These are phyloP conservation scores for Oryzias javanicus DNA, from an alignment of 2,113 vertebrate genomes.

Conservation along the genomic window DNA sequence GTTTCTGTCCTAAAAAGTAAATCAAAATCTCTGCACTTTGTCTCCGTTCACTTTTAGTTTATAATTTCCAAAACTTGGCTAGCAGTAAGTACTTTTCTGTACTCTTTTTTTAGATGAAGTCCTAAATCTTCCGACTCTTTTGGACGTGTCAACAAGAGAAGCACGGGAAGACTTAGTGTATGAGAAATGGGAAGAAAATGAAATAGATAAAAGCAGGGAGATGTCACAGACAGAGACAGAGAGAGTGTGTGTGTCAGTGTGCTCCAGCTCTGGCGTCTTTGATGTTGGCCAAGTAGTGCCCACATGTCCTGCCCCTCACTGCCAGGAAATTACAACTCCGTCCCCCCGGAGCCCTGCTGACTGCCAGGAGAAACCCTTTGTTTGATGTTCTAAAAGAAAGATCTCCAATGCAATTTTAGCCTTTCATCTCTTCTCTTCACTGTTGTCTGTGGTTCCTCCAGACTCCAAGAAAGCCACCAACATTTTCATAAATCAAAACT, in stretches of 20 bases:
- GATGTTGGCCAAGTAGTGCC: constrained; percentile 71
- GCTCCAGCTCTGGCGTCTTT: constrained; percentile 62
- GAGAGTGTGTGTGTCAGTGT: constrained; percentile 45
- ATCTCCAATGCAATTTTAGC: constrained; percentile 73
- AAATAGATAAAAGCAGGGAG: constrained; percentile 34
- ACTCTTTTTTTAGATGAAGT: not conserved
- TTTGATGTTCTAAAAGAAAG: constrained; percentile 79
- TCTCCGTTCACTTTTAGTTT: constrained; percentile 9
- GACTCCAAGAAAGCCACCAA: constrained; percentile 55
- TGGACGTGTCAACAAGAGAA: not conserved
- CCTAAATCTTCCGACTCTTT: constrained; percentile 8
- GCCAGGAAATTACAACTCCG: constrained; percentile 77
- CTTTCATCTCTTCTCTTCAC: constrained; percentile 73
- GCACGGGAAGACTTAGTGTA: not conserved
- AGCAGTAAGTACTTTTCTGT: not conserved
- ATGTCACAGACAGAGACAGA: constrained; percentile 52
- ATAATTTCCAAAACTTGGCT: not conserved
- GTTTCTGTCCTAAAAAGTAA: too few relatives aligned
- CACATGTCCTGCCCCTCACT: constrained; percentile 73
- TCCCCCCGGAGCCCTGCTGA: constrained; percentile 72
- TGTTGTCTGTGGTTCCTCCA: constrained; percentile 73
- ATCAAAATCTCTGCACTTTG: too few relatives aligned
- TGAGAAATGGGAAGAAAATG: constrained; percentile 12
- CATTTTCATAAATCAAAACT: constrained; percentile 63
- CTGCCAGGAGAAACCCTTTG: constrained; percentile 67